Conservation (phyloP, 1,140 invertebrate species). For the Ips nitidus region DNA sequence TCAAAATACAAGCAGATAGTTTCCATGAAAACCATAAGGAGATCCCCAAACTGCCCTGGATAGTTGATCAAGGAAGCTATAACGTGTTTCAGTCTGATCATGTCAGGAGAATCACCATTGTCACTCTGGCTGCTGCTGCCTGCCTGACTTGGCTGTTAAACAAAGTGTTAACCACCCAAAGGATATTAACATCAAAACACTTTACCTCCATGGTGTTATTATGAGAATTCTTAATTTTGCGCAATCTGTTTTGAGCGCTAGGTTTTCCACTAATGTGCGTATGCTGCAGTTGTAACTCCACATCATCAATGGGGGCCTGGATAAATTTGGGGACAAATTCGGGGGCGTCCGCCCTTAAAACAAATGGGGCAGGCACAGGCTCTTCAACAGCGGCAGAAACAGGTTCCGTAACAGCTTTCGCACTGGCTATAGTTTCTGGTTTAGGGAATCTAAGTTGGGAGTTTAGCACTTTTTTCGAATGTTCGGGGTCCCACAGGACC, state of each 20-base stretch:
- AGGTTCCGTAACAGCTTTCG: not conserved
- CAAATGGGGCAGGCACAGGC: not conserved
- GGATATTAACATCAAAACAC: not conserved
- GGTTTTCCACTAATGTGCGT: constrained; percentile 3
- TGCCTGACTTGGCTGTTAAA: not conserved
- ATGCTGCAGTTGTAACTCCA: constrained; percentile 8
- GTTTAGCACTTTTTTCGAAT: too few relatives aligned
- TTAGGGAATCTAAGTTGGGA: constrained; percentile 16
- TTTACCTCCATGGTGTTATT: constrained; percentile 10
- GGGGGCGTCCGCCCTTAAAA: constrained; percentile 34
- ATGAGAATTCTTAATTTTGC: constrained; percentile 20
- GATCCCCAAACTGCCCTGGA: constrained; percentile 50
- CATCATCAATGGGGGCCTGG: not conserved
- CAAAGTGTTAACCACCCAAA: not conserved
- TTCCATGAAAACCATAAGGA: constrained; percentile 47
- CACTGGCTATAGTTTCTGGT: not conserved
- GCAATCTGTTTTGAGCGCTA: constrained; percentile 30
- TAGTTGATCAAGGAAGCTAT: constrained; percentile 46
- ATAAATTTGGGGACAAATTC: constrained; percentile 36
- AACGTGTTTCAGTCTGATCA: constrained; percentile 42
- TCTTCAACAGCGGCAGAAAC: not conserved
- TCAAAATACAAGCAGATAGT: constrained; percentile 45
- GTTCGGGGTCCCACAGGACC: constrained; percentile 3
- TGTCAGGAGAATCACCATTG: constrained; percentile 27
- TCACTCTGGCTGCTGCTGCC: not conserved